These are phyloP conservation scores for Hylia prasina DNA, from an alignment of 2,113 vertebrate genomes.

Conservation along the genomic window DNA sequence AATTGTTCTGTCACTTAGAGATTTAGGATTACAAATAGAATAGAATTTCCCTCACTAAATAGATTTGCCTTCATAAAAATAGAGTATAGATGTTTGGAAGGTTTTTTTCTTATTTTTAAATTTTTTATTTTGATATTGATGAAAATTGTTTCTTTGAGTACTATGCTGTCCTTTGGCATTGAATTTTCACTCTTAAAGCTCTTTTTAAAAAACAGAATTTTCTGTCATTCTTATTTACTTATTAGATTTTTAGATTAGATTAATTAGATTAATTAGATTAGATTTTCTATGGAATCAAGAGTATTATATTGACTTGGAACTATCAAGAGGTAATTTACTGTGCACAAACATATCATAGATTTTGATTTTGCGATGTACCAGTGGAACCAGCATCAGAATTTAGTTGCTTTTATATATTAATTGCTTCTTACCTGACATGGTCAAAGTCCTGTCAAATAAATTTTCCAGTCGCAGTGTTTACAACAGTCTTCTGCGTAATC, in stretches of 20 bases:
- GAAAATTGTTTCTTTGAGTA: not conserved
- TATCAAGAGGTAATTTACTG: not conserved
- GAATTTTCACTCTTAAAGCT: not conserved
- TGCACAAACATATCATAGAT: not conserved
- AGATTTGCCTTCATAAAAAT: not conserved
- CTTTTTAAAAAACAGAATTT: not conserved
- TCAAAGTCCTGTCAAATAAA: constrained; percentile 34
- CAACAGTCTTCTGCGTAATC: not conserved
- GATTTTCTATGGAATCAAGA: not conserved
- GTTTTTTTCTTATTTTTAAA: not conserved
- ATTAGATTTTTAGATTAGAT: not conserved
- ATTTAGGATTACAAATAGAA: not conserved
- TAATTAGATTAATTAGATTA: not conserved
- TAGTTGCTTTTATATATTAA: constrained; percentile 35
- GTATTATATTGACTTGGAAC: not conserved
- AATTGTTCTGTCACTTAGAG: not conserved
- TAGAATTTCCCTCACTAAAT: not conserved
- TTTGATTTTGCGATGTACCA: not conserved
- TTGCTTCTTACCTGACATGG: constrained; percentile 16
- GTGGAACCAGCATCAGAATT: not conserved
- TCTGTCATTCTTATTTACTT: not conserved
- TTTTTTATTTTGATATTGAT: not conserved
- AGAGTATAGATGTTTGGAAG: not conserved
- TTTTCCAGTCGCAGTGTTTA: constrained; percentile 38
- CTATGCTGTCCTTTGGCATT: not conserved